Conservation (phyloP, 2,113 vertebrate genomes). For the Anthoscopus minutus region DNA sequence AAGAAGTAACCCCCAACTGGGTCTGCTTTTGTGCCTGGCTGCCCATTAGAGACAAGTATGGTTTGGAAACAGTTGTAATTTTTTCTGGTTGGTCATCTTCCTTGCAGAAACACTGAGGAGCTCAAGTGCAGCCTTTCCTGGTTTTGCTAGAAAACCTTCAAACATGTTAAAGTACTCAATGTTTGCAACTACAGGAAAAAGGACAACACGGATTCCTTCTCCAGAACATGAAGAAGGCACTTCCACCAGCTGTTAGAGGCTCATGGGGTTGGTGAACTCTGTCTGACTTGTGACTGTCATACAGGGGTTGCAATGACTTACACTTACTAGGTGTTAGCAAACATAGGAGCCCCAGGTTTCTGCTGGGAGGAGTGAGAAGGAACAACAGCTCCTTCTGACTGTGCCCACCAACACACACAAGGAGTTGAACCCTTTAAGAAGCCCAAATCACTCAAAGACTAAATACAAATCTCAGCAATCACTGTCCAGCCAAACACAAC, state of each 20-base stretch:
- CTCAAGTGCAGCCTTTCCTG: background rate
- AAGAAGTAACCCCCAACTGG: background rate
- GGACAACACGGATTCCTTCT: background rate
- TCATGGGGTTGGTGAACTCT: background rate
- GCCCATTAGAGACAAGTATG: background rate
- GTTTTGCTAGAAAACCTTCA: background rate
- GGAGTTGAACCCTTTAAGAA: background rate
- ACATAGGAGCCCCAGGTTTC: background rate
- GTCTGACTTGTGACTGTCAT: background rate
- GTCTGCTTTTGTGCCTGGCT: background rate
- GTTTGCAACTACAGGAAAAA: background rate
- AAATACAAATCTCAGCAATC: background rate
- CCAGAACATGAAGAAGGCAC: background rate
- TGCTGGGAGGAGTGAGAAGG: background rate
- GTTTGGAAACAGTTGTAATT: background rate
- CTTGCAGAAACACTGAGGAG: background rate
- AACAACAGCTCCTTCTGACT: background rate
- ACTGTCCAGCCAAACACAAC: background rate
- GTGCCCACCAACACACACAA: background rate
- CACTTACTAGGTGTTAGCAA: accelerated
- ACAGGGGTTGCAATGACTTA: background rate
- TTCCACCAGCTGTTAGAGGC: background rate
- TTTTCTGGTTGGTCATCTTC: background rate
- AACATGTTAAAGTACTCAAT: background rate
- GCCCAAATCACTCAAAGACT: background rate